A percentile compares a stretch with the other conserved stretches of the same genome.
Evolutionary conservation across 1,140 invertebrate genomes (phyloP).

Genomic region (Ceratoteleas bidentatus): DNA sequence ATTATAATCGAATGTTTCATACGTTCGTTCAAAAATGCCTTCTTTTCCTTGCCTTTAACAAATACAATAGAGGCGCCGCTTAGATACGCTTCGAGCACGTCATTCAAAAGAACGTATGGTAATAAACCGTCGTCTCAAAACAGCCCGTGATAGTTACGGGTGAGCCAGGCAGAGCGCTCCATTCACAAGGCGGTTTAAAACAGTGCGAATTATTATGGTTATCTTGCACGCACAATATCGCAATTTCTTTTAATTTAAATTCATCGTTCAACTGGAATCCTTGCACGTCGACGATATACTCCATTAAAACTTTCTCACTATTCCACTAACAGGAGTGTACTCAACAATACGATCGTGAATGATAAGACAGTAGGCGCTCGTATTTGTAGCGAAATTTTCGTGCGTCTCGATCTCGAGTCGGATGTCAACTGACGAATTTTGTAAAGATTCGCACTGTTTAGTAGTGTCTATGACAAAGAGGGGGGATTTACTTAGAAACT

Average conservation of each 20-base stretch:
- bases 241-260: conserved; percentile 6
- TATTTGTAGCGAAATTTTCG: conserved; percentile 51
- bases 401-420: conserved; percentile 66
- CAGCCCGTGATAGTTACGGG: no score
- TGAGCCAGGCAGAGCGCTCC: neutral
- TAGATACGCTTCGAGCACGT: neutral
- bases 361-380: conserved; percentile 69
- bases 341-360: conserved; percentile 25
- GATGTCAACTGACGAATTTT: conserved; percentile 52
- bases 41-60: neutral
- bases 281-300: neutral
- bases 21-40: neutral
- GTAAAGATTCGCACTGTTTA: neutral
- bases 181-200: conserved; percentile 1
- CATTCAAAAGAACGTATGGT: no score
- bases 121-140: no score
- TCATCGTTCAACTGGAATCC: neutral
- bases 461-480: conserved; percentile 12
- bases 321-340: neutral
- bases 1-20: neutral
- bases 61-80: neutral
- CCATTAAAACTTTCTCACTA: neutral
- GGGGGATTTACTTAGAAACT: conserved; percentile 19
- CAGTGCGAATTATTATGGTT: neutral
- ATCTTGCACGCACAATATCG: neutral